A percentile compares a stretch with the other conserved stretches of the same genome.
phyloP scores from a whole-genome alignment of 2,888 invertebrate genomes.

The Drosophila crucigera region DNA sequence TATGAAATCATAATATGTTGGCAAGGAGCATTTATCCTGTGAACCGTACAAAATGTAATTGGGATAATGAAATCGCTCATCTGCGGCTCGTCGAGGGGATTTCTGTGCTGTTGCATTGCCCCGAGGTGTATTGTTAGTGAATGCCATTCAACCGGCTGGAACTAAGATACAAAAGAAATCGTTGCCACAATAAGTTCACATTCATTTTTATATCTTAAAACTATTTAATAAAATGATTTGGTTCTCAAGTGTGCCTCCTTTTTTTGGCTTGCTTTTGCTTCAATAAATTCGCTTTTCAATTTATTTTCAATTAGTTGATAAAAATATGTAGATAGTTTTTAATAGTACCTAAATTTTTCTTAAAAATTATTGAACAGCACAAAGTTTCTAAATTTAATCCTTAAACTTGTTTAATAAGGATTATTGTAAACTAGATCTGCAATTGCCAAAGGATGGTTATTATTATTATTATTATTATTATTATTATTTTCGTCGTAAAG shows the following conservation, averaged over 20 bases:
- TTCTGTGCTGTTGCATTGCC: slow-evolving; percentile 33
- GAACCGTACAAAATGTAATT: slow-evolving; percentile 69
- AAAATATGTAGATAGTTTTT: neutral
- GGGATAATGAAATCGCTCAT: slow-evolving; percentile 59
- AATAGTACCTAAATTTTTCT: neutral
- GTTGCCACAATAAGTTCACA: slow-evolving; percentile 51
- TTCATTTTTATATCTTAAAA: slow-evolving; percentile 24
- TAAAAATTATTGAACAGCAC: neutral
- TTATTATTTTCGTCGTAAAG: neutral
- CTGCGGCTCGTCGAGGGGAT: slow-evolving; percentile 31
- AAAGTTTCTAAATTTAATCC: neutral
- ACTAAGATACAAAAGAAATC: slow-evolving; percentile 48
- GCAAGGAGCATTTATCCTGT: slow-evolving; percentile 56
- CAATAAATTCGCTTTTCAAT: neutral
- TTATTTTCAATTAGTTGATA: slow-evolving; percentile 4
- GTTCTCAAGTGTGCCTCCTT: slow-evolving; percentile 17
- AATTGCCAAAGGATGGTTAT: neutral
- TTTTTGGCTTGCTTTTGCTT: neutral
- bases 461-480: too few species aligned
- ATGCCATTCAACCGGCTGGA: slow-evolving; percentile 46
- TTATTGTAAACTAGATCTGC: neutral
- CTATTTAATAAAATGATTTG: slow-evolving; percentile 44
- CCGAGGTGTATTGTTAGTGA: slow-evolving; percentile 48
- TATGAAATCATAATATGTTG: slow-evolving; percentile 65
- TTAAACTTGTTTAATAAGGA: neutral